Conservation (phyloP, 2,797 vertebrate genomes). For the Euthynnus affinis region DNA sequence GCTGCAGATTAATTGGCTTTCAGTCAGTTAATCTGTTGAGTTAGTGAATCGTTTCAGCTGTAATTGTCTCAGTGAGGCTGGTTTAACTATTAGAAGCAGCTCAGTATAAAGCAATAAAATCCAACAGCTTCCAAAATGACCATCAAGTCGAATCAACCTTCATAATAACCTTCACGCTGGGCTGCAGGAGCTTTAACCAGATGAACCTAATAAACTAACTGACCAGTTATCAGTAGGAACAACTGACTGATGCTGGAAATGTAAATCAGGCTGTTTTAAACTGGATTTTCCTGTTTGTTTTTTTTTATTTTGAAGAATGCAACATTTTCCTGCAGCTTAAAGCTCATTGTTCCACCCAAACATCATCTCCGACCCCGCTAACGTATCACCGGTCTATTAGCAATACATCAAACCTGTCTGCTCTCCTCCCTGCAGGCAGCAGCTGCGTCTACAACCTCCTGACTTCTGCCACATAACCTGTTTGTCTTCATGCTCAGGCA, state of each 20-base stretch:
- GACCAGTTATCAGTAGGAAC: too few species aligned
- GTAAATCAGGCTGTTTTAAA: too few species aligned
- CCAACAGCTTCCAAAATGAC: too few species aligned
- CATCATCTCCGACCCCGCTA: not conserved
- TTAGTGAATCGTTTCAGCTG: not conserved
- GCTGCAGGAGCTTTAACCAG: too few species aligned
- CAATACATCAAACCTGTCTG: not conserved
- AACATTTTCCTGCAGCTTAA: not conserved
- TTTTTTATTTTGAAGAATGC: not conserved
- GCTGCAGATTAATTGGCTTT: not conserved
- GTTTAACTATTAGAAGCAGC: not conserved
- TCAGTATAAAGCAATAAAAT: not conserved
- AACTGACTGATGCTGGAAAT: too few species aligned
- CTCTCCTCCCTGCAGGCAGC: not conserved
- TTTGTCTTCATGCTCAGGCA: conserved; percentile 37
- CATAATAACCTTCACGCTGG: too few species aligned
- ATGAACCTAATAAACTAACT: too few species aligned
- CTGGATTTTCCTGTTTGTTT: too few species aligned
- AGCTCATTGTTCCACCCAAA: not conserved
- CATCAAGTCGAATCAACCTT: too few species aligned
- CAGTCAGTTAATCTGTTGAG: not conserved
- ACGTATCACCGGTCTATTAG: not conserved
- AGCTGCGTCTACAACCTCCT: not conserved
- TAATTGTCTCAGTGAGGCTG: too few species aligned
- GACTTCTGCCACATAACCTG: conserved; percentile 45